Conservation (phyloP, 2,888 invertebrate genomes). For the Drosophila longiperda region DNA sequence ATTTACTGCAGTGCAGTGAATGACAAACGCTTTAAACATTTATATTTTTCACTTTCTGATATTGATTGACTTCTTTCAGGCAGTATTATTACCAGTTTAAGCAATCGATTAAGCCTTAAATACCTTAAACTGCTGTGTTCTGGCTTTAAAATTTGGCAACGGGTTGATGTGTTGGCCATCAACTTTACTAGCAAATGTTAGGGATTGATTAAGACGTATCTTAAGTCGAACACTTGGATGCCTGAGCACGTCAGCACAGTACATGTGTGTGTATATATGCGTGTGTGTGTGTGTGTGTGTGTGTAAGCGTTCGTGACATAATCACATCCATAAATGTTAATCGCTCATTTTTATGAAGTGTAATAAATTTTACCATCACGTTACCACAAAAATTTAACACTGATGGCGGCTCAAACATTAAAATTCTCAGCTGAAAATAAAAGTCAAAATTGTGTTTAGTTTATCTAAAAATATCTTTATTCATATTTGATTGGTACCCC, state of each 20-base stretch:
- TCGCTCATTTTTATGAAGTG: slow-evolving; percentile 81
- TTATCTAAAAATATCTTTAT: slow-evolving; percentile 80
- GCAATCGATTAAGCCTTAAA: not conserved
- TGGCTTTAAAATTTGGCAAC: slow-evolving; percentile 35
- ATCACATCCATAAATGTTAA: slow-evolving; percentile 81
- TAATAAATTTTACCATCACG: slow-evolving; percentile 73
- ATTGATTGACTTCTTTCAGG: not conserved
- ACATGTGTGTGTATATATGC: not conserved
- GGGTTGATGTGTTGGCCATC: slow-evolving; percentile 10
- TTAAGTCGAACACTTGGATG: slow-evolving; percentile 70
- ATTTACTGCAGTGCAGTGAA: not conserved
- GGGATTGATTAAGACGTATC: slow-evolving; percentile 80
- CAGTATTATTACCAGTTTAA: slow-evolving; percentile 16
- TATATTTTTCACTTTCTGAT: not conserved
- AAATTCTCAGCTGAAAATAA: slow-evolving; percentile 14
- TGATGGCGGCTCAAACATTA: not conserved
- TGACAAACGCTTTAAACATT: not conserved
- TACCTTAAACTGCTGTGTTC: slow-evolving; percentile 3
- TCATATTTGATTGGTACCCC: slow-evolving; percentile 79
- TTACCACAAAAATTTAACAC: slow-evolving; percentile 48
- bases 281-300: slow-evolving; percentile 10
- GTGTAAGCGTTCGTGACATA: slow-evolving; percentile 66
- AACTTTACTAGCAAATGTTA: slow-evolving; percentile 29
- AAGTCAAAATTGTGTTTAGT: slow-evolving; percentile 45
- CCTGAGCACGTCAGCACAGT: slow-evolving; percentile 55